phyloP scores from a whole-genome alignment of 2,888 invertebrate genomes.

The Pogonocherus hispidulus region DNA sequence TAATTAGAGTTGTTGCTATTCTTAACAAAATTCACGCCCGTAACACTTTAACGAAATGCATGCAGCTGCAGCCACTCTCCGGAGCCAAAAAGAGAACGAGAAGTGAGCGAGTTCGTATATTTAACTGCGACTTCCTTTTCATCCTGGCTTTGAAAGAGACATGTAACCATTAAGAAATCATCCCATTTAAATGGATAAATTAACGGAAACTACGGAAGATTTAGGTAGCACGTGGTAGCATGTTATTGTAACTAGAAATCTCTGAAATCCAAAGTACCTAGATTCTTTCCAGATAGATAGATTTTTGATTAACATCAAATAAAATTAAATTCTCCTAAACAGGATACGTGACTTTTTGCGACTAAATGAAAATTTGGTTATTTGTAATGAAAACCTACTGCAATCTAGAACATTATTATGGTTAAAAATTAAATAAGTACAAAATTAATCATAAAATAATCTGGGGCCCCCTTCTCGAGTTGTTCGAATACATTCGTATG shows the following conservation, averaged over 20 bases:
- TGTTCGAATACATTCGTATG: too few species aligned
- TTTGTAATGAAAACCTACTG: too few species aligned
- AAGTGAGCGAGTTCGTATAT: conserved; percentile 14
- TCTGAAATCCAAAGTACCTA: background rate
- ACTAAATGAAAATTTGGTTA: too few species aligned
- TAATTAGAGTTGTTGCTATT: conserved; percentile 49
- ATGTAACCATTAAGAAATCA: conserved; percentile 12
- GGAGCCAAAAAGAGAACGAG: conserved; percentile 18
- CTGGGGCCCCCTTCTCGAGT: too few species aligned
- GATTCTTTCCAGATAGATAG: too few species aligned
- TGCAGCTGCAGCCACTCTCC: conserved; percentile 45
- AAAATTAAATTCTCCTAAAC: too few species aligned
- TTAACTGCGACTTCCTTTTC: conserved; percentile 27
- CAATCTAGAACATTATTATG: too few species aligned
- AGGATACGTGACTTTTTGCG: too few species aligned
- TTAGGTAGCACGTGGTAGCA: background rate
- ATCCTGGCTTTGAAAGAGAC: conserved; percentile 19
- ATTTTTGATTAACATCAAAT: too few species aligned
- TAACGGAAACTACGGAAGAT: conserved; percentile 3
- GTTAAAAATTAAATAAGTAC: too few species aligned
- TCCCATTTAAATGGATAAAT: conserved; percentile 20
- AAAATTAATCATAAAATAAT: too few species aligned
- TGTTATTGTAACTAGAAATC: background rate
- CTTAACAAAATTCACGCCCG: conserved; percentile 41
- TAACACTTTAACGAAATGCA: conserved; percentile 46